Conservation (phyloP, 2,888 invertebrate species). For the Epinotia demarniana region DNA sequence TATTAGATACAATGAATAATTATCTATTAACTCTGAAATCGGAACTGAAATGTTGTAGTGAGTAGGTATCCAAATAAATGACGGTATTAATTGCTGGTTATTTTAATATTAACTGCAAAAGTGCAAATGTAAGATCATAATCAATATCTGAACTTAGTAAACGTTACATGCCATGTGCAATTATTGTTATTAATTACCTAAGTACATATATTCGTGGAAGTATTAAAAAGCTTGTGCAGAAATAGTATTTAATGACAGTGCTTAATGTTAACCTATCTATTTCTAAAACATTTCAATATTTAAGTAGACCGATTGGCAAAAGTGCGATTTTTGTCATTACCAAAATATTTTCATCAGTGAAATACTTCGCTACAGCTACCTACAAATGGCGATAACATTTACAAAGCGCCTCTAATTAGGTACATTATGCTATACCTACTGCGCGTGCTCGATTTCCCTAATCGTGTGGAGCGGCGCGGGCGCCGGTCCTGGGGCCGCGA, state of each 20-base stretch:
- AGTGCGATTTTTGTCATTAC: not conserved
- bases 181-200: no score
- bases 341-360: slow-evolving; percentile 9
- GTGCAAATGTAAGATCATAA: no score
- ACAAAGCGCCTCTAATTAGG: slow-evolving; percentile 42
- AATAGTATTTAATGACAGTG: not conserved
- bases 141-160: no score
- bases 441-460: slow-evolving; percentile 66
- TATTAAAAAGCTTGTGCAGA: not conserved
- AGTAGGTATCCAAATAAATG: no score
- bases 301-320: not conserved
- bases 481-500: slow-evolving; percentile 73
- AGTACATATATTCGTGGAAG: not conserved
- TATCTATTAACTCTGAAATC: no score
- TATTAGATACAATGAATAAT: no score
- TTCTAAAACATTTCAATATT: not conserved
- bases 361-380: slow-evolving; percentile 6
- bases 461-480: slow-evolving; percentile 63
- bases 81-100: no score
- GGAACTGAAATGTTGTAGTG: no score
- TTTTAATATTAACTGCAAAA: no score
- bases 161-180: no score
- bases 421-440: slow-evolving; percentile 39
- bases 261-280: not conserved
- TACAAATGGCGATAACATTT: slow-evolving; percentile 34